Percentiles rank a stretch among this genome's conserved stretches.
phyloP scores from a whole-genome alignment of 2,888 invertebrate genomes.

The Athrips mouffetella region DNA sequence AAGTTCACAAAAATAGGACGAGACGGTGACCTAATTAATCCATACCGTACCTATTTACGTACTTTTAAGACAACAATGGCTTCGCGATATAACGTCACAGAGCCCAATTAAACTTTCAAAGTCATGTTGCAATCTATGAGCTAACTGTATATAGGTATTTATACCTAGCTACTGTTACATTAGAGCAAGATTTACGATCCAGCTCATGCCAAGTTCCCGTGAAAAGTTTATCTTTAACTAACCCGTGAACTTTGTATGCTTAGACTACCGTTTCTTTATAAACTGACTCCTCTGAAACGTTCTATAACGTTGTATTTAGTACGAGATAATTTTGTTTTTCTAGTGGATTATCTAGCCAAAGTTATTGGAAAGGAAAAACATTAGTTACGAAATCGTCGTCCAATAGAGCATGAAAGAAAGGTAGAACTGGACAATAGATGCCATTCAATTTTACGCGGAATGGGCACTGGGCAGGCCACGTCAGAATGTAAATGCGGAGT shows the following conservation, averaged over 20 bases:
- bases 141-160: not conserved
- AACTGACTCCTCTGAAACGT: too few species aligned
- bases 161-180: constrained; percentile 2
- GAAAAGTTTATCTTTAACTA: constrained; percentile 5
- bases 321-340: too few species aligned
- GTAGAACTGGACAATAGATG: constrained; percentile 14
- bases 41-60: not conserved
- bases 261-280: too few species aligned
- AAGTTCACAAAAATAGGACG: constrained; percentile 41
- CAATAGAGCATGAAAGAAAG: constrained; percentile 55
- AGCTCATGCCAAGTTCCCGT: constrained; percentile 4
- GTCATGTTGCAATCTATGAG: constrained; percentile 2
- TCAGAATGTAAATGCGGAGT: constrained; percentile 4
- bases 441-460: constrained; percentile 16
- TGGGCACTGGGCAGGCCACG: constrained; percentile 6
- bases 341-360: not conserved
- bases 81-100: too few species aligned
- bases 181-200: constrained; percentile 3
- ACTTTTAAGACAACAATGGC: too few species aligned
- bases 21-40: constrained; percentile 6
- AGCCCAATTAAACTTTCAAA: not conserved
- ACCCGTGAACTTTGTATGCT: constrained; percentile 2
- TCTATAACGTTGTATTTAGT: too few species aligned
- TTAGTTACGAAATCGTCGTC: constrained; percentile 51
- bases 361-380: constrained; percentile 46